A percentile compares a stretch with the other conserved stretches of the same genome.
phyloP scores from a whole-genome alignment of 2,113 vertebrate species.

The Misgurnus mizolepis region DNA sequence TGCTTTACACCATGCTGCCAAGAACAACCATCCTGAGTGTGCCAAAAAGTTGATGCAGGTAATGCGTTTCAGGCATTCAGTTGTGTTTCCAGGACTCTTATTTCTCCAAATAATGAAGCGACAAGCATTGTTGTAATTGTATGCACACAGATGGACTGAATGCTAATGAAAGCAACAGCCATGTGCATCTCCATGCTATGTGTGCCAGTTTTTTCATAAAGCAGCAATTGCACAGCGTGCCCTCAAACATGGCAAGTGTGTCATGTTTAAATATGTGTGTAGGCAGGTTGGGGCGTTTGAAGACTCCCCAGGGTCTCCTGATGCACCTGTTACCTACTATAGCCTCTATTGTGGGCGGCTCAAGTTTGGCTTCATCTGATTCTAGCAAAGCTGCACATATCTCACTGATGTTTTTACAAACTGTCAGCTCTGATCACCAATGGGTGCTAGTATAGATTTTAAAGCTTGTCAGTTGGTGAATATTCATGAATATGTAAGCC shows the following conservation, averaged over 20 bases:
- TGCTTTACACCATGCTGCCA: slow-evolving; percentile 91
- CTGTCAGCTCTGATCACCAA: too few relatives aligned
- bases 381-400: background rate
- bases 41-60: slow-evolving; percentile 91
- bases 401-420: background rate
- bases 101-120: background rate
- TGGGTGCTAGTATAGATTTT: too few relatives aligned
- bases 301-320: background rate
- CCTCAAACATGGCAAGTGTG: slow-evolving; percentile 8
- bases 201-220: slow-evolving; percentile 15
- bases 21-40: slow-evolving; percentile 87
- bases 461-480: too few relatives aligned
- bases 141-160: background rate
- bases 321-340: background rate
- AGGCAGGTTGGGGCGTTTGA: slow-evolving; percentile 3
- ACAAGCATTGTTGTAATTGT: background rate
- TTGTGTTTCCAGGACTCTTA: background rate
- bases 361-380: background rate
- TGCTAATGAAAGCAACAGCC: background rate
- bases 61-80: slow-evolving; percentile 50
- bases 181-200: background rate
- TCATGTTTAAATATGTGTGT: slow-evolving; percentile 9
- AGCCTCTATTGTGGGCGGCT: rapidly evolving
- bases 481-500: too few relatives aligned
- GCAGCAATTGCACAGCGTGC: slow-evolving; percentile 17